Percentiles rank a stretch among this genome's conserved stretches.
These are phyloP conservation scores for Rousettus leschenaultii DNA, from an alignment of 2,113 vertebrate species.

Conservation along the genomic window DNA sequence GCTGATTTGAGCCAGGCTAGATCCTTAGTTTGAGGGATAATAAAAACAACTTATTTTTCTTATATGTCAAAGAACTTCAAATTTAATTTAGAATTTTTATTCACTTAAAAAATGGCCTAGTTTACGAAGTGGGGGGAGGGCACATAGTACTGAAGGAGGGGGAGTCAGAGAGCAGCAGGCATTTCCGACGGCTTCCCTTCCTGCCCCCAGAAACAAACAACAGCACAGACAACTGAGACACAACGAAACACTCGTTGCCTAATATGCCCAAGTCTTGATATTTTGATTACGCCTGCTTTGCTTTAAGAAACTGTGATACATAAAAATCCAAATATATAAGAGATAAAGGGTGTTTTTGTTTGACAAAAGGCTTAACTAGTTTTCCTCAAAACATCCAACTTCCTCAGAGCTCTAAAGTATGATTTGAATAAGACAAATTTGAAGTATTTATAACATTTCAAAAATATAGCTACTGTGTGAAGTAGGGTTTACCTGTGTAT, in stretches of 20 bases:
- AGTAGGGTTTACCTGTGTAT: conserved; percentile 13
- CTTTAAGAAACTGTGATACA: not conserved
- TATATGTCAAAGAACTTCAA: not conserved
- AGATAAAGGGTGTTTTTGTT: not conserved
- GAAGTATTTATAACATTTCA: not conserved
- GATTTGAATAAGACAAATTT: not conserved
- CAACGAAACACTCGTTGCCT: not conserved
- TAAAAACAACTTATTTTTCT: not conserved
- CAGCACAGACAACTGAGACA: not conserved
- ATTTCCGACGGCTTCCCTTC: not conserved
- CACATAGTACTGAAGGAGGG: not conserved
- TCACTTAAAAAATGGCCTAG: not conserved
- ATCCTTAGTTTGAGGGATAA: not conserved
- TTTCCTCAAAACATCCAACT: not conserved
- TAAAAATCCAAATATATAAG: not conserved
- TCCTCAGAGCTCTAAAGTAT: not conserved
- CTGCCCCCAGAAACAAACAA: not conserved
- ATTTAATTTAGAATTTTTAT: not conserved
- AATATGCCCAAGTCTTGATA: not conserved
- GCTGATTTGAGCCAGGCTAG: not conserved
- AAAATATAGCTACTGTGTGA: conserved; percentile 4
- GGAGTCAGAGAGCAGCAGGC: not conserved
- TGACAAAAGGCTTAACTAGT: not conserved
- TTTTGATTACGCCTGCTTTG: not conserved
- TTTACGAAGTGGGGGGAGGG: not conserved